Evolutionary conservation across 2,797 vertebrate species (phyloP).

Genomic region (Phylloscopus collybita): DNA sequence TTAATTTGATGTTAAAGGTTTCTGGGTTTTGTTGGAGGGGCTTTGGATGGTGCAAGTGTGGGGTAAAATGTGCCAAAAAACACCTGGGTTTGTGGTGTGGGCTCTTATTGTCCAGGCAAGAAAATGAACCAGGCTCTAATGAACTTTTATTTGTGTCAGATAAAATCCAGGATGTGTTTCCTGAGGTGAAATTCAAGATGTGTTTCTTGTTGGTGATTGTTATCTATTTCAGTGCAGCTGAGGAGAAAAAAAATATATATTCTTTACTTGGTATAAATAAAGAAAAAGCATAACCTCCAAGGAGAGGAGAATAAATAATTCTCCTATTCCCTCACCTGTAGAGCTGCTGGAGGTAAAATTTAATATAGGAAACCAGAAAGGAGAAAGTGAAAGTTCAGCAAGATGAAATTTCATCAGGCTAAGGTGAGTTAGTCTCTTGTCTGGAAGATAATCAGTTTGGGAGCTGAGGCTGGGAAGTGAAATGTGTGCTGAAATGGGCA

Average conservation of each 20-base stretch:
- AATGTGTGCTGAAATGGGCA: accelerated
- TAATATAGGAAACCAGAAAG: neutral
- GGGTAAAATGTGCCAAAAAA: too few relatives aligned
- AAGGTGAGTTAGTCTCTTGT: accelerated
- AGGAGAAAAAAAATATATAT: neutral
- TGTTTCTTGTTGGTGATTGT: neutral
- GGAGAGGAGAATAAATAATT: neutral
- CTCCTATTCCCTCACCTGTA: accelerated
- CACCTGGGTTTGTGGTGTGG: accelerated
- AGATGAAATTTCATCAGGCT: neutral
- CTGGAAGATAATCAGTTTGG: neutral
- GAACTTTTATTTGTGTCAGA: neutral
- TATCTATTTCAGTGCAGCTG: accelerated
- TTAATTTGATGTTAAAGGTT: accelerated
- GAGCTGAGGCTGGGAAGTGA: neutral
- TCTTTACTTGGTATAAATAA: neutral
- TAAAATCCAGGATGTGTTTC: neutral
- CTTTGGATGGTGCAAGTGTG: accelerated
- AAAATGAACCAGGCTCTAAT: accelerated
- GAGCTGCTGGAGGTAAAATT: neutral
- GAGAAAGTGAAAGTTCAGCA: neutral
- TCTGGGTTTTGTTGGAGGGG: accelerated
- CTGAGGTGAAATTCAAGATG: neutral
- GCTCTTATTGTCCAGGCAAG: accelerated
- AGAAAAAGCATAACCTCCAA: neutral